Evolutionary conservation across 2,797 vertebrate genomes (phyloP).

Genomic region (Aeoliscus strigatus): DNA sequence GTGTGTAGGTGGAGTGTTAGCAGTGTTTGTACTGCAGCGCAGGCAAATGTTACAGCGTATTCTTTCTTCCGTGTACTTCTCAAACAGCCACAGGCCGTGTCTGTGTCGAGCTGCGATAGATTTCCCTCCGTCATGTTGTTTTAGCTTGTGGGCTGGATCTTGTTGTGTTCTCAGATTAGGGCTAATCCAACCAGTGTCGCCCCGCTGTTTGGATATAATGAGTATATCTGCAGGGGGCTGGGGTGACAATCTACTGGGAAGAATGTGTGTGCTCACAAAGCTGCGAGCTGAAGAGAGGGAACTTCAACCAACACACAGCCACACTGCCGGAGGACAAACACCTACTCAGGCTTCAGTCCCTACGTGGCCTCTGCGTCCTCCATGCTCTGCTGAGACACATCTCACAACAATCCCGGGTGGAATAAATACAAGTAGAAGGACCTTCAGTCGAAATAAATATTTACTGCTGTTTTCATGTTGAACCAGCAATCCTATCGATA

Average conservation of each 20-base stretch:
- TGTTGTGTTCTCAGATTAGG: conserved; percentile 49
- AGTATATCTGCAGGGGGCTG: conserved; percentile 41
- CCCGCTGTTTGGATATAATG: conserved; percentile 30
- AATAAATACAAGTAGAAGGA: conserved; percentile 42
- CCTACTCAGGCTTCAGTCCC: conserved; percentile 56
- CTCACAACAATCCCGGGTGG: conserved; percentile 50
- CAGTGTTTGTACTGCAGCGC: conserved; percentile 26
- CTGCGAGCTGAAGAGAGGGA: conserved; percentile 41
- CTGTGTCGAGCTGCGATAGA: conserved; percentile 30
- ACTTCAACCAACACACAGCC: conserved; percentile 50
- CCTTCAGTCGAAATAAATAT: conserved; percentile 21
- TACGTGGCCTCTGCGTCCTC: conserved; percentile 37
- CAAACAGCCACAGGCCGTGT: conserved; percentile 36
- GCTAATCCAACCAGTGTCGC: conserved; percentile 50
- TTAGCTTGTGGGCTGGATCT: conserved; percentile 39
- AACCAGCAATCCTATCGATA: conserved; percentile 3
- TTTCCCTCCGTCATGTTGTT: conserved; percentile 40
- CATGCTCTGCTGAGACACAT: conserved; percentile 55
- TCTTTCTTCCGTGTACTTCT: conserved; percentile 31
- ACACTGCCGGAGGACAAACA: conserved; percentile 58
- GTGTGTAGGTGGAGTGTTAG: conserved; percentile 59
- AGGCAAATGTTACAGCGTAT: conserved; percentile 47
- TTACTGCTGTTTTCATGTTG: too few relatives aligned
- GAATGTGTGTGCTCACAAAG: conserved; percentile 38
- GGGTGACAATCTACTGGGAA: conserved; percentile 35